Evolutionary conservation across 2,888 invertebrate species (phyloP).

Genomic region (Seira sanloemensis): DNA sequence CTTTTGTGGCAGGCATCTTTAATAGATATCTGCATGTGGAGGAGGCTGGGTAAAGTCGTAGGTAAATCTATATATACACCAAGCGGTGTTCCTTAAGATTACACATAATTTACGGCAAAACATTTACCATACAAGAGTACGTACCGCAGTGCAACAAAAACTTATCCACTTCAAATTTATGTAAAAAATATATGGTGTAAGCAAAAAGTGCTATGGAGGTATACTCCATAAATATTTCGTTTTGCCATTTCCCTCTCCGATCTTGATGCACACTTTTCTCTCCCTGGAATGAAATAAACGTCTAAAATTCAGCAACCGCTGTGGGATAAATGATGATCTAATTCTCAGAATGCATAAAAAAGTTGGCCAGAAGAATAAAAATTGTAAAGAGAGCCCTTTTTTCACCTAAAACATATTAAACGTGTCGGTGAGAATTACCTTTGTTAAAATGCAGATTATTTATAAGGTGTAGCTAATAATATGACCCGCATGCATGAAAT

Average conservation of each 20-base stretch:
- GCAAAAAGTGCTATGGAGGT: not conserved
- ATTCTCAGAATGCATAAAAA: slow-evolving; percentile 9
- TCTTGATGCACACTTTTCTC: slow-evolving; percentile 24
- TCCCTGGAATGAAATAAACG: slow-evolving; percentile 25
- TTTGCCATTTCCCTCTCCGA: not conserved
- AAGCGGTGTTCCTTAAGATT: not conserved
- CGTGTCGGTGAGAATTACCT: not conserved
- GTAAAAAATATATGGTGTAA: not conserved
- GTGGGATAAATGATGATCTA: slow-evolving; percentile 38
- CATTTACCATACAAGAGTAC: not conserved
- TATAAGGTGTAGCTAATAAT: not conserved
- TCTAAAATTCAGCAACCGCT: slow-evolving; percentile 18
- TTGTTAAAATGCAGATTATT: not conserved
- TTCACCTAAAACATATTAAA: not conserved
- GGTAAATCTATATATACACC: not conserved
- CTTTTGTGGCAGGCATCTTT: slow-evolving; percentile 56
- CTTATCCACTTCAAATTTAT: not conserved
- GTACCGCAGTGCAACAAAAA: not conserved
- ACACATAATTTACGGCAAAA: not conserved
- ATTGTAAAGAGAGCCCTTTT: not conserved
- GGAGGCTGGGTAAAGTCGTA: not conserved
- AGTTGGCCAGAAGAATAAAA: not conserved
- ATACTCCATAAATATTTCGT: not conserved
- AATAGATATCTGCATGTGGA: slow-evolving; percentile 20
- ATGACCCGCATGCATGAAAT: too few species aligned